Evolutionary conservation across 2,888 invertebrate species (phyloP), one percentile per base, ranked within the genome.

Genomic region (Oscheius sp.): DNA sequence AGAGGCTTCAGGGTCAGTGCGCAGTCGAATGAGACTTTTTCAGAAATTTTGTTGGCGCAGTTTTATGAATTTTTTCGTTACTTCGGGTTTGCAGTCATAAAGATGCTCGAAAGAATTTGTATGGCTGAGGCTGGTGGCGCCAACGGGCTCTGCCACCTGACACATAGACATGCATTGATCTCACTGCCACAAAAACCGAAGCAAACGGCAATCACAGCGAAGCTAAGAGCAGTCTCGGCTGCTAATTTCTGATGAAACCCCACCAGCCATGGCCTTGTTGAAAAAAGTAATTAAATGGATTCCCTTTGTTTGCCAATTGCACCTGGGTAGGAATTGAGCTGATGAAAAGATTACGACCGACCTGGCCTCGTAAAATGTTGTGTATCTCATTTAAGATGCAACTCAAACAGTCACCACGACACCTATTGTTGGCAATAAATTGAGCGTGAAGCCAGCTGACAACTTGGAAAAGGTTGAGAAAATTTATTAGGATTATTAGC

Each of bases 121-220:
- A 64, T 64, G 64, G 42, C 20, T 23, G 64, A 29, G 50, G 33
- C 34, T 64, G 48, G 64, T 48, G 48, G 48, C 48, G 64, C 48
- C 48, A 48, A 50, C 64, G 45, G n/a, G 45, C 42, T 45, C 17
- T 33, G 64, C 64, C 64, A 64, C 64, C 64, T 64, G 64, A 64
- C 64, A 50, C 50, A 48, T 48, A 48, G 64, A 64, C 64, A 64
- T 64, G 64, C 64, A 64, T 64, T 64, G 64, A 64, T 64, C 34
- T 50, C 46, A 25, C 61, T 61, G 61, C 61, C 61, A 61, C 61
- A 61, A 61, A 61, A 61, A 61, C 61, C 45, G 61, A 61, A 61
- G 45, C 61, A 61, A 61, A 61, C 42, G 61, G 45, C 61, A 61
- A 45, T 61, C 61, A 58, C 42, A 39, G 42, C 58, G 37, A 37